Conservation (phyloP, 1,140 invertebrate species). For the Drosophila cardini region DNA sequence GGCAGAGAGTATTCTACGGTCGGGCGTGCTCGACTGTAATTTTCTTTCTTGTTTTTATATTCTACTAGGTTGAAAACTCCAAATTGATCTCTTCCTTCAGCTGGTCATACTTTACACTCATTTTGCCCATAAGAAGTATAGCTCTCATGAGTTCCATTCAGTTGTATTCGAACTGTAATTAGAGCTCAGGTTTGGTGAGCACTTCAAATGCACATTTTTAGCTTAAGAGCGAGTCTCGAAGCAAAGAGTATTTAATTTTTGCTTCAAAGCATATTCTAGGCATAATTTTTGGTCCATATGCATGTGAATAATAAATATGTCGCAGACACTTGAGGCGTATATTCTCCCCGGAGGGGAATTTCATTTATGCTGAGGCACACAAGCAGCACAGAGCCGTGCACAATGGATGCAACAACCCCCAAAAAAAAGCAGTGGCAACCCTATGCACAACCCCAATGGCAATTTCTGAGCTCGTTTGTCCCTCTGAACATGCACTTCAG, state of each 20-base stretch:
- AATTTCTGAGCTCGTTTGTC: constrained; percentile 17
- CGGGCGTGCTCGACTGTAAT: no score
- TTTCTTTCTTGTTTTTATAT: no score
- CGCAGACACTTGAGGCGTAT: constrained; percentile 67
- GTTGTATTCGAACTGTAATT: constrained; percentile 65
- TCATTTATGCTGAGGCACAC: constrained; percentile 60
- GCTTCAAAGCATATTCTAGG: constrained; percentile 56
- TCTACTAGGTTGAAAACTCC: no score
- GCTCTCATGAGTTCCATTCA: constrained; percentile 23
- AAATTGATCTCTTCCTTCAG: neutral
- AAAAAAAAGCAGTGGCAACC: neutral
- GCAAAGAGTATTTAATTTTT: constrained; percentile 55
- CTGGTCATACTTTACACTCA: neutral
- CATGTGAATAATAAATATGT: constrained; percentile 73
- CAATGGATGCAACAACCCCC: constrained; percentile 32
- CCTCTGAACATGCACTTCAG: constrained; percentile 63
- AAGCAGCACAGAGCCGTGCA: neutral
- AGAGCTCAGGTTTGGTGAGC: constrained; percentile 46
- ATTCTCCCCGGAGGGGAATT: constrained; percentile 37
- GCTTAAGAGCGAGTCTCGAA: constrained; percentile 24
- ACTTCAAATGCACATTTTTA: constrained; percentile 31
- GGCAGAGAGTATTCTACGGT: no score
- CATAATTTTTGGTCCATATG: constrained; percentile 53
- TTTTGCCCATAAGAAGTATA: neutral
- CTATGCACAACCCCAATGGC: constrained; percentile 25